A percentile compares a stretch with the other conserved stretches of the same genome.
Evolutionary conservation across 2,113 vertebrate species (phyloP).

Genomic region (Bujurquina vittata): DNA sequence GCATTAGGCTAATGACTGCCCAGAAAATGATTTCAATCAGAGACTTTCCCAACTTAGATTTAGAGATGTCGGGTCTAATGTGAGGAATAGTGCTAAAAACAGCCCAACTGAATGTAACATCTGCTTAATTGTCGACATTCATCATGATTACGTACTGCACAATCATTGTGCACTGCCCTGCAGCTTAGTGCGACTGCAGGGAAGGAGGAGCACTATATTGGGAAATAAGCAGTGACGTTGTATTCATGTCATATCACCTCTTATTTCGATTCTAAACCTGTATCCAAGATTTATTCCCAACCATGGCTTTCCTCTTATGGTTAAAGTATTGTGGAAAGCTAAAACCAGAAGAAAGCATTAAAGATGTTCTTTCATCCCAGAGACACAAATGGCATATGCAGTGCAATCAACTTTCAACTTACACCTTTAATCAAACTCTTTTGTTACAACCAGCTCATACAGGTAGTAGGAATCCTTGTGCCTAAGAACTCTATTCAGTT

Average conservation of each 20-base stretch:
- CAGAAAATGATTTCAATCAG: background rate
- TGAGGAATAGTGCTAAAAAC: background rate
- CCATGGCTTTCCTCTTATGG: too few species aligned
- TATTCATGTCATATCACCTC: background rate
- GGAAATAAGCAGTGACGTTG: slow-evolving; percentile 3
- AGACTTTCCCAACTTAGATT: background rate
- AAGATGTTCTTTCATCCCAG: background rate
- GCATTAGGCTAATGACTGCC: background rate
- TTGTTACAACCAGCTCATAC: background rate
- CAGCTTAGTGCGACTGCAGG: background rate
- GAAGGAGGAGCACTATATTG: background rate
- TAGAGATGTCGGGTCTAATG: background rate
- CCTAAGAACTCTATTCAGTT: background rate
- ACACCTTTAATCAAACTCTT: background rate
- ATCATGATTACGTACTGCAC: background rate
- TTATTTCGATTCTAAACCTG: background rate
- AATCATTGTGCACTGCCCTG: slow-evolving; percentile 8
- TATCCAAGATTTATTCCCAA: too few species aligned
- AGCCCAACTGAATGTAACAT: background rate
- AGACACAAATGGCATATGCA: background rate
- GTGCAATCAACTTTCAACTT: background rate
- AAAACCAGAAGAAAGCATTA: too few species aligned
- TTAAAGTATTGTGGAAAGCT: too few species aligned
- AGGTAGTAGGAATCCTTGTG: background rate
- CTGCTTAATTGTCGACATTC: background rate